These are phyloP conservation scores for Colistium nudipinnis DNA, from an alignment of 2,113 vertebrate species.

Conservation along the genomic window DNA sequence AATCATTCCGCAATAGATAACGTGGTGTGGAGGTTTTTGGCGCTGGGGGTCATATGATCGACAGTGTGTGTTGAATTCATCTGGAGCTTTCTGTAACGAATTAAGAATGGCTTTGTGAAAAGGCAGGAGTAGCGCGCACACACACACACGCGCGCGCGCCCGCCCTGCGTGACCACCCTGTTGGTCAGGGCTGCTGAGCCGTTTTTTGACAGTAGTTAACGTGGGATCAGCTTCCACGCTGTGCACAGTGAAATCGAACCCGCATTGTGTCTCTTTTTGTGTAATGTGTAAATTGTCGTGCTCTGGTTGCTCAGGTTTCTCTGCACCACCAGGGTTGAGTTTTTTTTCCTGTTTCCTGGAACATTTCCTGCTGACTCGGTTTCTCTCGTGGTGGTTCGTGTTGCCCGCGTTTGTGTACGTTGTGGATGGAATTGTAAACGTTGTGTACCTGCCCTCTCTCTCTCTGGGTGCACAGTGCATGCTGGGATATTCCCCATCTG, in stretches of 20 bases:
- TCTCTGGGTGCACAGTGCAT: too few species aligned
- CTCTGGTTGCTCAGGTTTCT: neutral
- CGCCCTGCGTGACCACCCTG: too few species aligned
- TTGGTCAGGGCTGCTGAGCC: conserved; percentile 17
- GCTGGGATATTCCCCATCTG: too few species aligned
- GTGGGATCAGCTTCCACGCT: neutral
- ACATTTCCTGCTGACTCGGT: too few species aligned
- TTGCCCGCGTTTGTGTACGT: too few species aligned
- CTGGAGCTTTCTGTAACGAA: neutral
- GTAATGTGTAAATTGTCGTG: too few species aligned
- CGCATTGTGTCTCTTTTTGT: neutral
- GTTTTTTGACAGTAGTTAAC: conserved; percentile 9
- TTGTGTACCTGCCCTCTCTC: too few species aligned
- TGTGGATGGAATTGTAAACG: too few species aligned
- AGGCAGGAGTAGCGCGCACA: neutral
- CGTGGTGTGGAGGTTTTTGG: neutral
- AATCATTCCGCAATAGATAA: neutral
- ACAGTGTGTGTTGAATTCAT: neutral
- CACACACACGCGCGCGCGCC: neutral
- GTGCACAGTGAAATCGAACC: neutral
- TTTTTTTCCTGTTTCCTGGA: too few species aligned
- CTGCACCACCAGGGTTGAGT: neutral
- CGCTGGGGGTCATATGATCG: neutral
- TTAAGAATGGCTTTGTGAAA: neutral
- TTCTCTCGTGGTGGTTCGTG: too few species aligned